Evolutionary conservation across 2,113 vertebrate species (phyloP), one percentile per base, ranked within the genome.

Genomic region (Camelus dromedarius): DNA sequence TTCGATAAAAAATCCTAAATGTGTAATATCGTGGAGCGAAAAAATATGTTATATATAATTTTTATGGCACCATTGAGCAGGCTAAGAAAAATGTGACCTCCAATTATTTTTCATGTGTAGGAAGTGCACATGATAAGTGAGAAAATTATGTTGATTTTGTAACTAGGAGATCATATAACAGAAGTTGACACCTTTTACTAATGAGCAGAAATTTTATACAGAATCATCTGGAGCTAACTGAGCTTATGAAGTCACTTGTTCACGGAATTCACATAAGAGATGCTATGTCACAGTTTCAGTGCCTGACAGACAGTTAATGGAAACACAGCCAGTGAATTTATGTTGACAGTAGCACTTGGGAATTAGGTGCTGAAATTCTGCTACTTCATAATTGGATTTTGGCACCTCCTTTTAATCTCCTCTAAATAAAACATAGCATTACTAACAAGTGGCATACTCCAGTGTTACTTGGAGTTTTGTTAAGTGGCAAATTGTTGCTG

Each of bases 221-320:
- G 91, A 97, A 80, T 97, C 89, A 88, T 92, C 73, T 6, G 30
- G 62, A 73, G 91, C 84, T 95, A 96, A 95, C 67, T 22, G 42
- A 89, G 32, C 13, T 18, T 32, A 35, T 48, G 13, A 42, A 92
- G 70, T 93, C 79, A 96, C 32, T 75, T 38, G 62, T 48, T 96
- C 77, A n/a, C 62, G 92, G 35, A 88, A 97, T 96, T 98, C 95
- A 96, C 91, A 75, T 86, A 72, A 97, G 94, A 95, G 38, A 92
- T 77, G 18, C 80, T 92, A 32, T 81, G 60, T 91, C 89, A 97
- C 62, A 94, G 95, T 95, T 66, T 81, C 89, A 32, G 42, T 42
- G 24, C 58, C 79, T 95, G 86, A 50, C 62, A 94, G 60, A 81
- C 60, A 93, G 76, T 64, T 93, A 54, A 54, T 6, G 10, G 52